These are phyloP conservation scores for Hoplias malabaricus DNA, from an alignment of 2,113 vertebrate species.

Conservation along the genomic window DNA sequence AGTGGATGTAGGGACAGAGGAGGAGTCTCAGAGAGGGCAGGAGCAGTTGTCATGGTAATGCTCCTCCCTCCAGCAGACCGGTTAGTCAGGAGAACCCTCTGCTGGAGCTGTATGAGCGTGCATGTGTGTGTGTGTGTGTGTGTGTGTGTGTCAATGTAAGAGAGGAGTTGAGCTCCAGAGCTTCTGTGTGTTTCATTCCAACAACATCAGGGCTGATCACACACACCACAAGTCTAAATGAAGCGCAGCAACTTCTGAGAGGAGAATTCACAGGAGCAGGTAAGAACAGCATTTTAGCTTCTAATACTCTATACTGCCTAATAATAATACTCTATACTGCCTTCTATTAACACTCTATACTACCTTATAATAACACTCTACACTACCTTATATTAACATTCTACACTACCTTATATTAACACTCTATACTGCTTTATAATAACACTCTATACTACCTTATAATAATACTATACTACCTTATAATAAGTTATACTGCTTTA, in stretches of 20 bases:
- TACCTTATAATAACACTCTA: not conserved
- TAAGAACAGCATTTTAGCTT: too few relatives aligned
- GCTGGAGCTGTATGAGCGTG: not conserved
- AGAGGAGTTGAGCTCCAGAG: not conserved
- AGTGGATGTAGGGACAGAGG: not conserved
- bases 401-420: not conserved
- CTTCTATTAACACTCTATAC: not conserved
- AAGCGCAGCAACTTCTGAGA: not conserved
- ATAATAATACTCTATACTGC: not conserved
- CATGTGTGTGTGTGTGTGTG: not conserved
- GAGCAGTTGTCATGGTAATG: not conserved
- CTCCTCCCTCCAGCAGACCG: conserved; percentile 28
- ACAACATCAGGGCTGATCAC: not conserved
- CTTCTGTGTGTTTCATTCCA: not conserved
- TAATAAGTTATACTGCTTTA: not conserved
- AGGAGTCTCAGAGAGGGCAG: conserved; percentile 1
- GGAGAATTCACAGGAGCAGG: not conserved
- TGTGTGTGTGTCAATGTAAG: not conserved
- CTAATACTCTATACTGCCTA: not conserved
- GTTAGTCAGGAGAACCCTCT: conserved; percentile 20
- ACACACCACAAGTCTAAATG: not conserved
- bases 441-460: not conserved
- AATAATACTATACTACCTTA: not conserved
- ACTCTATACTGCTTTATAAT: not conserved
- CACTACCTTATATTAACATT: not conserved